Evolutionary conservation across 2,888 invertebrate species (phyloP), one percentile per base, ranked within the genome.

Genomic region (Leucozona laternaria): DNA sequence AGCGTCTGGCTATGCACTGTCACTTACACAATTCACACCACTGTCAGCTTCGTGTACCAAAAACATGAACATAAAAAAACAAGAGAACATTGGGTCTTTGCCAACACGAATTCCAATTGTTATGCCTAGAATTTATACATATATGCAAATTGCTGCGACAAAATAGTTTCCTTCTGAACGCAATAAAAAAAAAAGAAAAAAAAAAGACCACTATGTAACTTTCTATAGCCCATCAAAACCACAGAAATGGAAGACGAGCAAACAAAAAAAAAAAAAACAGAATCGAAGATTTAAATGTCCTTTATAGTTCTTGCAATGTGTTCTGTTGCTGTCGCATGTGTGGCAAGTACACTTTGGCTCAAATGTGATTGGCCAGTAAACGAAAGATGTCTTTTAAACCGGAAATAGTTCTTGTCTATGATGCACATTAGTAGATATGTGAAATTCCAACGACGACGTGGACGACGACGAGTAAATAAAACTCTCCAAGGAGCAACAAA

Each of bases 61-160:
- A 68, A 48, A 13, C 13, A 40, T 8, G 31, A 6, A 28, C n/a
- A 28, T 2, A 62, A 28, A 34, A 20, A 68, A 48, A n/a, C 71
- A 66, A 45, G 1, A 81, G 55, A 62, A n/a, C 81, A 70, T 85
- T 85, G 85, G 85, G 48, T 34, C 28, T n/a, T 13, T 81, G 85
- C 85, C 85, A 85, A 70, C 43, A 70, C 72, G 71, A 50, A 71
- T 72, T 78, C 57, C 73, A 72, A 81, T 81, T 85, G 81, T 81
- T 76, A 72, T 81, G 77, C 70, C 60, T 79, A 53, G 58, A 53
- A 68, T 83, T 25, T 37, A 43, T 79, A 43, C 71, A 85, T 79
- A 43, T 78, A 85, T 85, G 76, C 81, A 85, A 85, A 85, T 85
- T 70, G 85, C 68, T 85, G 81, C 81, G 85, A 78, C 85, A 81